phyloP scores from a whole-genome alignment of 2,888 invertebrate genomes.

The Tenthredo amoena region DNA sequence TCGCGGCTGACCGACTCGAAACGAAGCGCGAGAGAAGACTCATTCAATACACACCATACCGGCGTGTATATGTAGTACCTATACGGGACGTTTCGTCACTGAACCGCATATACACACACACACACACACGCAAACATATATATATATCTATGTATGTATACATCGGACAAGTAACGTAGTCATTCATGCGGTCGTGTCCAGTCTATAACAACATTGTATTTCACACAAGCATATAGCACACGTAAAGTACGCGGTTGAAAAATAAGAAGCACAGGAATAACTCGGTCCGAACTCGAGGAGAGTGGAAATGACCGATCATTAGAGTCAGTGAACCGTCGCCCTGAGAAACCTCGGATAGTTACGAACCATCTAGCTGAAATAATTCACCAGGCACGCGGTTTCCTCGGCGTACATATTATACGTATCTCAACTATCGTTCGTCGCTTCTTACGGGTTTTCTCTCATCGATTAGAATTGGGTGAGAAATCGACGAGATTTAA shows the following conservation, averaged over 20 bases:
- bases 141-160: not conserved
- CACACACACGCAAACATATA: too few species aligned
- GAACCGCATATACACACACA: not conserved
- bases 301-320: conserved; percentile 50
- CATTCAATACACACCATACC: not conserved
- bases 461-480: not conserved
- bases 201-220: not conserved
- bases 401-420: not conserved
- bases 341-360: conserved; percentile 42
- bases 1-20: not conserved
- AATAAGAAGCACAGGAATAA: not conserved
- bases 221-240: not conserved
- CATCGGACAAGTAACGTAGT: not conserved
- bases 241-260: not conserved
- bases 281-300: not conserved
- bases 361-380: conserved; percentile 26
- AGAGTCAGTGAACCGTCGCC: conserved; percentile 48
- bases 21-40: conserved; percentile 10
- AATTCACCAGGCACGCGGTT: conserved; percentile 30
- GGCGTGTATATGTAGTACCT: not conserved
- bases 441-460: not conserved
- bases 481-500: not conserved
- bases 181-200: not conserved
- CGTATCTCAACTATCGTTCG: not conserved
- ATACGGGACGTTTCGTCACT: not conserved